A percentile compares a stretch with the other conserved stretches of the same genome.
Conservation (phyloP, 2,113 vertebrate genomes). For the Dasypus novemcinctus region DNA sequence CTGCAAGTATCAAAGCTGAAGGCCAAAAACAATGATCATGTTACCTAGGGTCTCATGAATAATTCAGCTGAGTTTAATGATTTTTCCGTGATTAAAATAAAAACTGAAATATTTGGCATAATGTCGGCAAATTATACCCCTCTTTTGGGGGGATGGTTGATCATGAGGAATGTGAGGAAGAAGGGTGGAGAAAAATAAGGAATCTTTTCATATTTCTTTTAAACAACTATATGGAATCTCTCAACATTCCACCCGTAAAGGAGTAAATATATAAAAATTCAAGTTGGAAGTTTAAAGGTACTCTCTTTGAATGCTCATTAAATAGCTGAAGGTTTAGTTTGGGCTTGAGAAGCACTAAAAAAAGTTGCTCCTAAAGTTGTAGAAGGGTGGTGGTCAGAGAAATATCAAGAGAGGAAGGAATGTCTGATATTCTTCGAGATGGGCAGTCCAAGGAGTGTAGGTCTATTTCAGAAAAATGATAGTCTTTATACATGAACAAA, state of each 20-base stretch:
- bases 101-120: constrained; percentile 63
- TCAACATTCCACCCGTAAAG: neutral
- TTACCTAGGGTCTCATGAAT: constrained; percentile 77
- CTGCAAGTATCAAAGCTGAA: constrained; percentile 58
- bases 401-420: constrained; percentile 21
- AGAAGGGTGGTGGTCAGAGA: constrained; percentile 6
- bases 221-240: constrained; percentile 53
- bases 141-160: neutral
- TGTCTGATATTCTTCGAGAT: constrained; percentile 42
- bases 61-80: constrained; percentile 75
- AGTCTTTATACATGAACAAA: constrained; percentile 36
- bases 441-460: constrained; percentile 1
- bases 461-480: constrained; percentile 43
- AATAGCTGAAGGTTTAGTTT: constrained; percentile 39
- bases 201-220: constrained; percentile 66
- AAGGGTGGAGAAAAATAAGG: constrained; percentile 56
- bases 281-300: constrained; percentile 53
- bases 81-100: constrained; percentile 70
- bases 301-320: constrained; percentile 26
- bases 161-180: constrained; percentile 61
- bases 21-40: constrained; percentile 71
- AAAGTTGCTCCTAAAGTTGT: constrained; percentile 8
- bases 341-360: constrained; percentile 30
- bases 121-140: constrained; percentile 54
- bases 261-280: neutral